Evolutionary conservation across 1,140 invertebrate species (phyloP).

Genomic region (Magallana ariakensis): DNA sequence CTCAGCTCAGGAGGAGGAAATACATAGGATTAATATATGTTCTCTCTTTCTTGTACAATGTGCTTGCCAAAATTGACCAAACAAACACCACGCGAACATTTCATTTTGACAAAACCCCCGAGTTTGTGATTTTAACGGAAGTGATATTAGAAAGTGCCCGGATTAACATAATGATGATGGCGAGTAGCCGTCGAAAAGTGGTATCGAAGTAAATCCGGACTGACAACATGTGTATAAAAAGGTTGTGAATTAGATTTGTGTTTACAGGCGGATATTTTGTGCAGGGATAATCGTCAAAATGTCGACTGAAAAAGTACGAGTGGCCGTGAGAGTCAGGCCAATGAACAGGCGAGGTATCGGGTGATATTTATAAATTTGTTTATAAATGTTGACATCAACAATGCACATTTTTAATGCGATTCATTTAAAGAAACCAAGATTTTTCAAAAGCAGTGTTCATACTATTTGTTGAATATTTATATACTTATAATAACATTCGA

Average conservation of each 20-base stretch:
- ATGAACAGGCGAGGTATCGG: slow-evolving; percentile 93
- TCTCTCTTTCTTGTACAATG: no score
- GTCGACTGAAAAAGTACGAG: slow-evolving; percentile 90
- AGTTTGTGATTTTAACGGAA: background rate
- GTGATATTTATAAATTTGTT: slow-evolving; percentile 7
- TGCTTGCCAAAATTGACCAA: no score
- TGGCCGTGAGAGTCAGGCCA: slow-evolving; percentile 96
- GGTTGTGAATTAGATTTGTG: background rate
- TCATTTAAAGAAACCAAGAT: background rate
- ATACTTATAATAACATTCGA: no score
- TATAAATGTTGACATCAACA: slow-evolving; percentile 23
- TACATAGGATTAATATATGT: no score
- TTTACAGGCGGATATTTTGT: background rate
- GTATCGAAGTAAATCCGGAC: slow-evolving; percentile 34
- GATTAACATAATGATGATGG: slow-evolving; percentile 13
- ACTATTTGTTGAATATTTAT: no score
- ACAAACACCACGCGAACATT: no score
- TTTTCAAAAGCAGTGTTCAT: no score
- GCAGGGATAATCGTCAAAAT: slow-evolving; percentile 19
- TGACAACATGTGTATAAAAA: background rate
- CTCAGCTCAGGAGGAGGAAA: background rate
- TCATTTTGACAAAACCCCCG: slow-evolving; percentile 12
- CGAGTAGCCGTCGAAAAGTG: background rate
- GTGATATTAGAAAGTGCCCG: background rate
- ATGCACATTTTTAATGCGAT: background rate